phyloP scores from a whole-genome alignment of 2,888 invertebrate species.

The Busseola fusca region DNA sequence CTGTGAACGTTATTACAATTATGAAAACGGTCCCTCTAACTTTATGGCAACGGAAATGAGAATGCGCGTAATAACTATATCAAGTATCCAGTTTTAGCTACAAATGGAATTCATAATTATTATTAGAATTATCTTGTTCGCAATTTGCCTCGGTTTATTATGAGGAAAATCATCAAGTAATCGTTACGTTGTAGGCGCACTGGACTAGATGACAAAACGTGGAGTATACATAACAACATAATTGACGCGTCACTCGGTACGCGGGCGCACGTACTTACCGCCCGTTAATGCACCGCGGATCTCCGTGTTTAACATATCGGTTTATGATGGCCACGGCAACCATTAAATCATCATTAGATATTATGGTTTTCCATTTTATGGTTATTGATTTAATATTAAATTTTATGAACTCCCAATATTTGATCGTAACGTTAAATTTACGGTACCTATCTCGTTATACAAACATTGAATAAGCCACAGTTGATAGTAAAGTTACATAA shows the following conservation, averaged over 20 bases:
- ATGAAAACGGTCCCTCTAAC: neutral
- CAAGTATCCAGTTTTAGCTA: constrained; percentile 25
- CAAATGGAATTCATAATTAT: constrained; percentile 31
- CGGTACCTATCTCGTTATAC: constrained; percentile 51
- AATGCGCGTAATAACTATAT: constrained; percentile 38
- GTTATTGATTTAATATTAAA: constrained; percentile 65
- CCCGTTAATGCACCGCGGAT: constrained; percentile 52
- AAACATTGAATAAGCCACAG: constrained; percentile 55
- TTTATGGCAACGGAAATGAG: constrained; percentile 31
- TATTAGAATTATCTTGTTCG: constrained; percentile 46
- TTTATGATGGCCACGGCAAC: constrained; percentile 68
- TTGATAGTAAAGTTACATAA: constrained; percentile 61
- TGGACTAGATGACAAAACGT: constrained; percentile 50
- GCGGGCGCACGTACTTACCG: constrained; percentile 48
- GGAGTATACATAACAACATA: constrained; percentile 59
- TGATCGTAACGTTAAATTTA: constrained; percentile 54
- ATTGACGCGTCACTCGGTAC: constrained; percentile 50
- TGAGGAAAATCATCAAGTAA: constrained; percentile 54
- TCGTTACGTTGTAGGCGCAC: constrained; percentile 34
- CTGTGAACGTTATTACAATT: neutral
- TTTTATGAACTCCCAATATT: constrained; percentile 60
- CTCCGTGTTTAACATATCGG: constrained; percentile 67
- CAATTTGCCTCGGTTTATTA: constrained; percentile 39
- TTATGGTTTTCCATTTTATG: constrained; percentile 68
- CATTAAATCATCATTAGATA: constrained; percentile 73